Percentiles rank a stretch among this genome's conserved stretches.
Evolutionary conservation across 2,797 vertebrate genomes (phyloP).

Genomic region (Bufotes viridis): DNA sequence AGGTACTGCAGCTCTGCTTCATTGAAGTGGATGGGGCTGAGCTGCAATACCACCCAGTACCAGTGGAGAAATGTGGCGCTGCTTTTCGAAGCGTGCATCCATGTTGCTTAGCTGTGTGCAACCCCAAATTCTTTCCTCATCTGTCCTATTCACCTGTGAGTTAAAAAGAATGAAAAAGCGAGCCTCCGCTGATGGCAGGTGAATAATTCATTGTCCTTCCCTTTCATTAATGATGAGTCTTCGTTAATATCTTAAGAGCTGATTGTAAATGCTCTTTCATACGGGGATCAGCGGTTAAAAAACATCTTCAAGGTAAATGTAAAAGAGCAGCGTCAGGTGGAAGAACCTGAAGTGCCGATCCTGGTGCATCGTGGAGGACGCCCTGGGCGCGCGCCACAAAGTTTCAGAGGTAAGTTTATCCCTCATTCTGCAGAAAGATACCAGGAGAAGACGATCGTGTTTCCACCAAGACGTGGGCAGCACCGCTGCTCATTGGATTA

Average conservation of each 20-base stretch:
- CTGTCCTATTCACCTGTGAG: not conserved
- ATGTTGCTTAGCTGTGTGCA: too few relatives aligned
- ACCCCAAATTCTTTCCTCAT: too few relatives aligned
- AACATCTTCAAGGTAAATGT: not conserved
- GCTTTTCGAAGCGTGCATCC: too few relatives aligned
- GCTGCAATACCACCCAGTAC: too few relatives aligned
- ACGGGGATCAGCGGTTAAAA: not conserved
- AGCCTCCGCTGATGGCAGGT: not conserved
- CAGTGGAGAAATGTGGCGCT: too few relatives aligned
- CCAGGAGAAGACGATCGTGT: not conserved
- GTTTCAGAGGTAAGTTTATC: not conserved
- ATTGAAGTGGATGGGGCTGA: too few relatives aligned
- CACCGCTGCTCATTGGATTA: not conserved
- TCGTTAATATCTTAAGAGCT: not conserved
- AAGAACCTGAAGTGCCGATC: not conserved
- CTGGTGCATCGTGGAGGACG: not conserved
- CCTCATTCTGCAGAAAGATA: not conserved
- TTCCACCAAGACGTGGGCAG: not conserved
- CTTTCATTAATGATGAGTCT: not conserved
- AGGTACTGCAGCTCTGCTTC: too few relatives aligned
- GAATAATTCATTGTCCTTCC: not conserved
- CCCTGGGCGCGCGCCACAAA: not conserved
- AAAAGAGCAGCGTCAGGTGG: too few relatives aligned
- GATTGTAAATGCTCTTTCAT: conserved; percentile 7
- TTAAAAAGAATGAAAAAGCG: not conserved